Conservation (phyloP, 2,113 vertebrate species). For the Albula goreensis region DNA sequence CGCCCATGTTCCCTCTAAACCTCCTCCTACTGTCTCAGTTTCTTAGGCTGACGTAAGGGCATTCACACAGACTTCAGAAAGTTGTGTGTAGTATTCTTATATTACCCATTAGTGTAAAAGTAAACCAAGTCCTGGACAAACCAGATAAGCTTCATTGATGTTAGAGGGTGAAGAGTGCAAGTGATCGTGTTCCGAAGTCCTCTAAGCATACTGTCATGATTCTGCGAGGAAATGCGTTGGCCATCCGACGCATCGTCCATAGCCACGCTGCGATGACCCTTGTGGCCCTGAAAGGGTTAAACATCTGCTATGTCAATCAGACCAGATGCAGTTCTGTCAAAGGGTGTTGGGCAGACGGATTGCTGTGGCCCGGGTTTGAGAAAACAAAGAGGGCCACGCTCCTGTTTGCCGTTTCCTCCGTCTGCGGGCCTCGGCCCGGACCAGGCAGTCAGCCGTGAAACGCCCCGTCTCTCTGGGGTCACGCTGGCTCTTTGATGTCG, state of each 20-base stretch:
- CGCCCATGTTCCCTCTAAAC: neutral
- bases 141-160: neutral
- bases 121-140: neutral
- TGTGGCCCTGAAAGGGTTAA: neutral
- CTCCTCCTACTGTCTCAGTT: no score
- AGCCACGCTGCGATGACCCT: neutral
- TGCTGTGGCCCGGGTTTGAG: neutral
- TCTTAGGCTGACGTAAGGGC: no score
- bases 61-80: neutral
- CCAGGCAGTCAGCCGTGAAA: conserved; percentile 19
- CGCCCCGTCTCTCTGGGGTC: neutral
- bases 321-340: neutral
- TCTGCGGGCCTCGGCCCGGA: neutral
- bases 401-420: conserved; percentile 19
- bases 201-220: no score
- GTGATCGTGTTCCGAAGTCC: neutral
- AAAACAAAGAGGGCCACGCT: conserved; percentile 24
- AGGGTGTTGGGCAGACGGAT: neutral
- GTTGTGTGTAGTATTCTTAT: neutral
- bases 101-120: neutral
- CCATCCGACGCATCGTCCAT: neutral
- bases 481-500: conserved; percentile 9
- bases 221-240: neutral
- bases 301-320: conserved; percentile 8
- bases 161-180: neutral